Evolutionary conservation across 2,888 invertebrate genomes (phyloP).

Genomic region (Salticus scenicus): DNA sequence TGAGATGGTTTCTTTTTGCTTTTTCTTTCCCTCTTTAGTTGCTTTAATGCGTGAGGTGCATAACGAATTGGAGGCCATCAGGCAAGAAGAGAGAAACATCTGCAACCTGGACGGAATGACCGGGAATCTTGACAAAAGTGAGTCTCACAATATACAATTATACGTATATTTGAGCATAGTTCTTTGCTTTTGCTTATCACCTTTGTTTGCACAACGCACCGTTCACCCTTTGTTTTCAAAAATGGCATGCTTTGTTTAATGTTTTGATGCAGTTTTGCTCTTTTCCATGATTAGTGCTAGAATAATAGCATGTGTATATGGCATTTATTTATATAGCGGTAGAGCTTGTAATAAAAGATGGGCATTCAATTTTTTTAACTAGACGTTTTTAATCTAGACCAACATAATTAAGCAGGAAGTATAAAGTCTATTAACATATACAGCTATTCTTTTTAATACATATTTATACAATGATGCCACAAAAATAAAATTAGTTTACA

Average conservation of each 20-base stretch:
- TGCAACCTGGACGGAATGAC: constrained; percentile 53
- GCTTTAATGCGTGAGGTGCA: constrained; percentile 73
- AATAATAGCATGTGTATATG: too few species aligned
- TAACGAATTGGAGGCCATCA: constrained; percentile 72
- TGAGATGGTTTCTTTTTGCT: constrained; percentile 50
- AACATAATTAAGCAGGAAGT: too few species aligned
- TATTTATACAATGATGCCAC: too few species aligned
- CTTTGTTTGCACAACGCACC: neutral
- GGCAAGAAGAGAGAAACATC: constrained; percentile 71
- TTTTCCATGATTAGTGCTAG: too few species aligned
- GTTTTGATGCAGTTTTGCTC: neutral
- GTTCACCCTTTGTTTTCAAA: neutral
- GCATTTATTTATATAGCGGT: too few species aligned
- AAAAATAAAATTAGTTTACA: too few species aligned
- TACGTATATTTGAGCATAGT: neutral
- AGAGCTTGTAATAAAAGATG: too few species aligned
- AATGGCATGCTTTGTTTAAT: neutral
- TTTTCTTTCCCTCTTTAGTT: constrained; percentile 63
- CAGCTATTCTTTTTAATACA: too few species aligned
- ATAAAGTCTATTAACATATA: too few species aligned
- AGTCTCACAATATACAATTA: constrained; percentile 47
- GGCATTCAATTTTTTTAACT: too few species aligned
- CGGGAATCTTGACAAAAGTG: constrained; percentile 66
- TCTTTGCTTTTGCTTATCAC: neutral
- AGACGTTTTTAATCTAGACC: too few species aligned